Base-by-base conservation (phyloP, 2,797 vertebrate species). In the Danio albolineatus region DNA sequence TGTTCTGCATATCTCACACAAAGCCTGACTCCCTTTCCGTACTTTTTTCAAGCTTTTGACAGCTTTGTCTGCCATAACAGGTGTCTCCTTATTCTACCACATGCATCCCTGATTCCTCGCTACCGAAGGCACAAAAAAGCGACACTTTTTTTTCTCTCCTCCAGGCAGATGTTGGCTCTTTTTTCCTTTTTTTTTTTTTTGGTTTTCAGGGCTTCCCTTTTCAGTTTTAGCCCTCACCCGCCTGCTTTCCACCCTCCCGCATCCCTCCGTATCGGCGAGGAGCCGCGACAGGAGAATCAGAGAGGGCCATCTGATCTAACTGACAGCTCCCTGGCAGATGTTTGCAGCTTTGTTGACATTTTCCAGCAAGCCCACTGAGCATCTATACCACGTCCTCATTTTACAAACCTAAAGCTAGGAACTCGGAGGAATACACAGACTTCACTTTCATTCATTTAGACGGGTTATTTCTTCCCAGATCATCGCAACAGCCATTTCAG, bases 51-150 rank as follows among this genome's bases (percentile, higher is more conserved):
- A 17, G 53, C 41, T 78, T 77, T 80, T 85, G 82, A 86, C 85
- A 88, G 85, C 86, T 85, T 77, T 83, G 82, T 88, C 82, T 88
- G 82, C 78, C 64, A 85, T 81, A 88, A 85, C 85, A 87, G 84
- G 85, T 87, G 86, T 86, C 83, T 82, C 70, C 87, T 80, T 78
- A 83, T 87, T 82, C 65, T 60, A 82, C 79, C 66, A 71, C 78
- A 81, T 82, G 81, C 66, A 80, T 85, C 77, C 49, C 10, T 83
- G 81, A 76, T 84, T 82, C 59, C 53, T 78, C 39, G 39, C 72
- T 64, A 61, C 51, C 49, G 53, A 82, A 78, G 60, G 46, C 28
- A 81, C 43, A 67, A 65, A 54, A 49, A 81, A 46, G 44, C 10
- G 4, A 41, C 7, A 9, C 19, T 21, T 28, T 19, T 75, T 82